Evolutionary conservation across 1,140 invertebrate genomes (phyloP).

Genomic region (Drosophila leontia): DNA sequence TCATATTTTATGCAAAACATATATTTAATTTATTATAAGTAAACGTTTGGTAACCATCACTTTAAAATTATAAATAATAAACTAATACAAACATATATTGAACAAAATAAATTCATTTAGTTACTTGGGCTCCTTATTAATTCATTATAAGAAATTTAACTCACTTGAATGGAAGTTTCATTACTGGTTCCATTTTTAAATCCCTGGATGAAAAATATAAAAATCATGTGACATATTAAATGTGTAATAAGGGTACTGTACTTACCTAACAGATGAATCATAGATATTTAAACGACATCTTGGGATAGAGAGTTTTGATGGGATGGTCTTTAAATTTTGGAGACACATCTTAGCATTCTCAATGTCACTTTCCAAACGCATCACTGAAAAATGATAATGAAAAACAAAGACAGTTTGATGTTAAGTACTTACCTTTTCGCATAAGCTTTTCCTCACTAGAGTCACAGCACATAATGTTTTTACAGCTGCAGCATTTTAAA

Average conservation of each 20-base stretch:
- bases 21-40: not conserved
- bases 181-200: not conserved
- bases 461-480: constrained; percentile 58
- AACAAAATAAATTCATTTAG: not conserved
- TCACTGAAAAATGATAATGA: not conserved
- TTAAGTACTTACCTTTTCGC: constrained; percentile 31
- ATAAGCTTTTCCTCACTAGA: constrained; percentile 50
- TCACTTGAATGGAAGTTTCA: not conserved
- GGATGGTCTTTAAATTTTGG: constrained; percentile 13
- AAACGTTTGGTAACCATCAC: not conserved
- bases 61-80: not conserved
- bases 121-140: constrained; percentile 4
- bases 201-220: not conserved
- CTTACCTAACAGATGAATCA: constrained; percentile 1
- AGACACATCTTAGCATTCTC: constrained; percentile 26
- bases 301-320: constrained; percentile 1
- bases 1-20: not conserved
- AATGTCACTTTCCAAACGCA: constrained; percentile 16
- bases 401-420: not conserved
- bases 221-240: not conserved
- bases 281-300: not conserved
- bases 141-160: not conserved
- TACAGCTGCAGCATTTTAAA: constrained; percentile 62
- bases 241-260: not conserved
- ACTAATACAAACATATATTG: too few species aligned